These are phyloP conservation scores for Cassiopea andromeda DNA, from an alignment of 30 jellyfish, hydroid and myxozoan species.

Conservation along the genomic window DNA sequence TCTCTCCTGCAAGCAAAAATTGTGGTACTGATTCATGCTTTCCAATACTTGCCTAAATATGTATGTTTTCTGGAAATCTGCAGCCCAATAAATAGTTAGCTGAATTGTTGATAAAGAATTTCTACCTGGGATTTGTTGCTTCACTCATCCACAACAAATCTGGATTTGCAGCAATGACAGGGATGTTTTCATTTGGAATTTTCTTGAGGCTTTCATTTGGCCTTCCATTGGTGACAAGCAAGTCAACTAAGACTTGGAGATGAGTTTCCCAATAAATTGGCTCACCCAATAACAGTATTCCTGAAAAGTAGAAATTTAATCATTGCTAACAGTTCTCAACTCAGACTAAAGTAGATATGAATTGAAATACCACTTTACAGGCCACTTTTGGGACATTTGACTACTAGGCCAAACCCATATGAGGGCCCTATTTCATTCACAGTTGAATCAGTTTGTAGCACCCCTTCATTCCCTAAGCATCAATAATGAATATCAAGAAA, in stretches of 20 bases:
- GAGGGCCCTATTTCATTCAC: no score
- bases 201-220: conserved; percentile 61
- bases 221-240: conserved; percentile 80
- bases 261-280: conserved; percentile 96
- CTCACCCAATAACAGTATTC: conserved; percentile 92
- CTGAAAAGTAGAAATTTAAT: conserved; percentile 12
- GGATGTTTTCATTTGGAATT: conserved; percentile 59
- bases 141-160: conserved; percentile 97
- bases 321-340: not conserved
- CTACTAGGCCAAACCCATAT: no score
- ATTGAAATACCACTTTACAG: not conserved
- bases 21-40: no score
- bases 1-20: no score
- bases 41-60: no score
- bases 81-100: no score
- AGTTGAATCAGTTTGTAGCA: no score
- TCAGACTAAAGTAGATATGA: not conserved
- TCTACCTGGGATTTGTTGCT: conserved; percentile 96
- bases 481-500: no score
- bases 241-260: conserved; percentile 84
- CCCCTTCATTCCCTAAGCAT: no score
- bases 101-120: not conserved
- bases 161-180: conserved; percentile 94
- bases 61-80: no score
- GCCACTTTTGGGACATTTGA: no score